phyloP scores from a whole-genome alignment of 1,140 invertebrate species.

The Apis florea region DNA sequence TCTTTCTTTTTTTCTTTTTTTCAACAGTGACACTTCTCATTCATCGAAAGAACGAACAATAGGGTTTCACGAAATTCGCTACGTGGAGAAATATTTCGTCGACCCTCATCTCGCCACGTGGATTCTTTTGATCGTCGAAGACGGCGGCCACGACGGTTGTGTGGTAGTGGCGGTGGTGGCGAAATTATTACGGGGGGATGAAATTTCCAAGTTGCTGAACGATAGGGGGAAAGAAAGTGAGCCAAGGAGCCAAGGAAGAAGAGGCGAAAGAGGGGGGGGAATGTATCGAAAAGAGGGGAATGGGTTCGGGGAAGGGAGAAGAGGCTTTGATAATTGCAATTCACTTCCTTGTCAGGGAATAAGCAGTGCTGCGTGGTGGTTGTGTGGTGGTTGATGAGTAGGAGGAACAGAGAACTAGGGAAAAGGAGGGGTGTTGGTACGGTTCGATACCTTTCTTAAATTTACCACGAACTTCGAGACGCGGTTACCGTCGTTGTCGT shows the following conservation, averaged over 20 bases:
- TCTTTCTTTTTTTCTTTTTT: slow-evolving; percentile 1
- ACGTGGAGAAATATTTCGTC: slow-evolving; percentile 42
- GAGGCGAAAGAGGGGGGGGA: slow-evolving; percentile 23
- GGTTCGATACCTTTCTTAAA: slow-evolving; percentile 65
- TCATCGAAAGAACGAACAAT: slow-evolving; percentile 38
- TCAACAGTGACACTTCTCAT: not conserved
- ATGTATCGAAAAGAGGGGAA: slow-evolving; percentile 13
- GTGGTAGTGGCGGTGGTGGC: slow-evolving; percentile 46
- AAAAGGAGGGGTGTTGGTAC: slow-evolving; percentile 42
- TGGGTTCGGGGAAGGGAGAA: slow-evolving; percentile 22
- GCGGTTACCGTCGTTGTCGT: not conserved
- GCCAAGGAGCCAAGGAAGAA: slow-evolving; percentile 10
- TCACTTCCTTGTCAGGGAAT: slow-evolving; percentile 64
- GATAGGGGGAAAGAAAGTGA: slow-evolving; percentile 49
- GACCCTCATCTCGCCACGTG: slow-evolving; percentile 52
- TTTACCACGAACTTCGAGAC: slow-evolving; percentile 46
- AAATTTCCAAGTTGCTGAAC: slow-evolving; percentile 72
- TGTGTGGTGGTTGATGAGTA: slow-evolving; percentile 58
- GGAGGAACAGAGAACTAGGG: slow-evolving; percentile 37
- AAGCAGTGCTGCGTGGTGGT: slow-evolving; percentile 45
- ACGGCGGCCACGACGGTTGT: slow-evolving; percentile 12
- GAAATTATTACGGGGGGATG: slow-evolving; percentile 72
- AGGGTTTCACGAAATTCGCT: slow-evolving; percentile 48
- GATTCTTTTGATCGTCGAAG: slow-evolving; percentile 60
- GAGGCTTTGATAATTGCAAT: slow-evolving; percentile 72